Evolutionary conservation across 1,140 invertebrate species (phyloP).

Genomic region (Drosophila eugracilis): DNA sequence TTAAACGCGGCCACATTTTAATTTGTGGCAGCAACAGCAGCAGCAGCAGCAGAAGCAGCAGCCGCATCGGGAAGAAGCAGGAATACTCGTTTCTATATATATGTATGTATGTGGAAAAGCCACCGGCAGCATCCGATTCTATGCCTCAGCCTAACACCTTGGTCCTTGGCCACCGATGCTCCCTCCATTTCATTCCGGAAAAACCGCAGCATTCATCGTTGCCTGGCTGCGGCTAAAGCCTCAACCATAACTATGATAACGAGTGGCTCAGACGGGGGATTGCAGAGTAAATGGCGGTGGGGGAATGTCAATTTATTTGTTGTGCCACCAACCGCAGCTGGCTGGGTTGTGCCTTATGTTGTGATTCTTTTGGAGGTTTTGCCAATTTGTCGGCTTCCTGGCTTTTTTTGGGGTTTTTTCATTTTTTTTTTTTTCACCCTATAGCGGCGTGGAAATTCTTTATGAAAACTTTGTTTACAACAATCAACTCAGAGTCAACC

Average conservation of each 20-base stretch:
- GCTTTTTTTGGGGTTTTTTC: constrained; percentile 2
- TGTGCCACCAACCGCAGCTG: constrained; percentile 60
- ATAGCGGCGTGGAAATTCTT: constrained; percentile 62
- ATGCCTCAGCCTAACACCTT: constrained; percentile 57
- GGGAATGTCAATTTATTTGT: constrained; percentile 77
- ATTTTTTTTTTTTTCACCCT: constrained; percentile 40
- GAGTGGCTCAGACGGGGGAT: constrained; percentile 29
- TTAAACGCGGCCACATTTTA: constrained; percentile 76
- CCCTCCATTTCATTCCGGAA: constrained; percentile 5
- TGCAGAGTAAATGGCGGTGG: constrained; percentile 4
- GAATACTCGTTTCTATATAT: too few relatives aligned
- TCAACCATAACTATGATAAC: constrained; percentile 61
- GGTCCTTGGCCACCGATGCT: constrained; percentile 2
- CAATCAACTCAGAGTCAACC: constrained; percentile 56
- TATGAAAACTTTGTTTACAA: constrained; percentile 81
- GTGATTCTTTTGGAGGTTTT: constrained; percentile 65
- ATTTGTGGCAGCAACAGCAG: constrained; percentile 66
- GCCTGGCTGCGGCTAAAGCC: constrained; percentile 46
- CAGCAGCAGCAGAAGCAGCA: constrained; percentile 9
- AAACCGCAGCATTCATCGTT: constrained; percentile 77
- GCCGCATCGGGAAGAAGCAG: too few relatives aligned
- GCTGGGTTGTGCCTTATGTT: constrained; percentile 37
- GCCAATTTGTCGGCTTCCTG: constrained; percentile 76
- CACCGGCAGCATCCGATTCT: constrained; percentile 21
- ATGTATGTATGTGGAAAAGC: constrained; percentile 7